Evolutionary conservation across 1,140 invertebrate genomes (phyloP), one percentile per base, ranked within the genome.

Genomic region (Aphidius ervi): DNA sequence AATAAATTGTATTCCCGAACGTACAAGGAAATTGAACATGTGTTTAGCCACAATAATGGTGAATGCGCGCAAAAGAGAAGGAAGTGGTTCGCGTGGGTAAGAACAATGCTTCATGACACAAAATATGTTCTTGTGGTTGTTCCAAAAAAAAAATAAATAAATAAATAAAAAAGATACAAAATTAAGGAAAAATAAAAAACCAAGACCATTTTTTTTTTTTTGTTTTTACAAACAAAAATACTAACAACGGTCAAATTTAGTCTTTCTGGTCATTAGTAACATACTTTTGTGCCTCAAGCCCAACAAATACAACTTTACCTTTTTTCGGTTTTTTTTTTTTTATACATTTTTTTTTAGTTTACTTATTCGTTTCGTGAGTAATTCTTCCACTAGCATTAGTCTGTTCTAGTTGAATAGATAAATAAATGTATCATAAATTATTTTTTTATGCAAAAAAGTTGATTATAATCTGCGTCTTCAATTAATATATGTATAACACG

Each of bases 31-130:
- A 23, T 41, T 42, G 50, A 58, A 58, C 57, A 58, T 47, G 57
- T 58, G 47, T 47, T 50, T 31, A 31, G 23, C 23, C 23, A 31
- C 23, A 31, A 31, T 31, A 31, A 3, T 42, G 40, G n/a, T 58
- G 9, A 58, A 48, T 58, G 57, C 50, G 57, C 40, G 37, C 9
- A 8, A 43, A 40, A 58, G 46, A 41, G 52, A 56, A 8, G 45
- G 46, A 43, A 5, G 10, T 52, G n/a, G 50, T 31, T 59, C 49
- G 58, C 58, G 58, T 59, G 58, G 58, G 58, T 49, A 53, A 59
- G 58, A 59, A 59, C 58, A 59, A 59, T 59, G 58, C 49, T 9
- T 49, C 49, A 46, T 52, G 49, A 41, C 48, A 37, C 20, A 20
- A 8, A 8, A 9, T 23, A 31, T 48, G 23, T 39, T 40, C 10